These are phyloP conservation scores for Drosophila melanosoma DNA, from an alignment of 2,888 invertebrate species.

Conservation along the genomic window DNA sequence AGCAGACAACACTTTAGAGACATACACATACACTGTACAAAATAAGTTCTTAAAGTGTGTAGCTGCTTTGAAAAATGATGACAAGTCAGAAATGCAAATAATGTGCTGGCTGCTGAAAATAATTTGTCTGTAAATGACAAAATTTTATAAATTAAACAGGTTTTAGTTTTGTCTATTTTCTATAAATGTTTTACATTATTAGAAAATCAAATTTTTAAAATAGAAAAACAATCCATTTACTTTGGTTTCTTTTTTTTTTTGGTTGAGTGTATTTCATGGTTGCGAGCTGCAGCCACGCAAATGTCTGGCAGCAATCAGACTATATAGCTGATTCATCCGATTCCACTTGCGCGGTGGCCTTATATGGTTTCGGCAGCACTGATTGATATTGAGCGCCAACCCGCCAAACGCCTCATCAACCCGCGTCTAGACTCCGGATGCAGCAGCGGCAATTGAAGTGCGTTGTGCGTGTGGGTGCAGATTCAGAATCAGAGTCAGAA, in stretches of 20 bases:
- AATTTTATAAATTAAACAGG: not conserved
- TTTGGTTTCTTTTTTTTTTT: not conserved
- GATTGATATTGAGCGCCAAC: slow-evolving; percentile 36
- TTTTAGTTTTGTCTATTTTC: not conserved
- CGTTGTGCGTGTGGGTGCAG: slow-evolving; percentile 43
- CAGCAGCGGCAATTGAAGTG: slow-evolving; percentile 2
- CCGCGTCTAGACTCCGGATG: slow-evolving; percentile 1
- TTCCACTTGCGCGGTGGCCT: slow-evolving; percentile 23
- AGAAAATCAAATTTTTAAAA: not conserved
- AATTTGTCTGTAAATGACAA: not conserved
- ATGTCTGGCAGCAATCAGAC: slow-evolving; percentile 51
- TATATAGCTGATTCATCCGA: slow-evolving; percentile 41
- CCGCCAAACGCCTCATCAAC: not conserved
- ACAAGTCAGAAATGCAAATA: too few species aligned
- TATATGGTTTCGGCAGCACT: slow-evolving; percentile 31
- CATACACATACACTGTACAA: not conserved
- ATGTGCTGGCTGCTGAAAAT: not conserved
- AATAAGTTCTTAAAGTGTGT: not conserved
- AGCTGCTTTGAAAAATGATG: not conserved
- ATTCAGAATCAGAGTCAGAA: slow-evolving; percentile 7
- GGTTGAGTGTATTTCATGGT: not conserved
- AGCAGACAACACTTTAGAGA: slow-evolving; percentile 30
- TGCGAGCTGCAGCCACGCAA: slow-evolving; percentile 34
- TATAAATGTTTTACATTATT: not conserved
- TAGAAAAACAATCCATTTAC: not conserved